Conservation (phyloP, 64 coral and sea anemone species). For the Pocillopora damicornis region DNA sequence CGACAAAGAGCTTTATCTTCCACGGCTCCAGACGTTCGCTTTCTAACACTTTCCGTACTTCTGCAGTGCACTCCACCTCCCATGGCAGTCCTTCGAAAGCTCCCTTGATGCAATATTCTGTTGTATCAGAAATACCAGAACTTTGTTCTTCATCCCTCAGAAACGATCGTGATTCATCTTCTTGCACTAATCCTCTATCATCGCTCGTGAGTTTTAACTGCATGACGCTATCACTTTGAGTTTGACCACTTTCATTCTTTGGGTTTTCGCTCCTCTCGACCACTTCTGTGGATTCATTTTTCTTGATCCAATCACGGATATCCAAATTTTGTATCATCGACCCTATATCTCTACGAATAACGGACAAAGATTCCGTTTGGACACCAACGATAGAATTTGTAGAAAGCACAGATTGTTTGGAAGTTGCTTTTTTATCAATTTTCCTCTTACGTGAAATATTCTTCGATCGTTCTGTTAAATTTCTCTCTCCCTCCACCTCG, state of each 20-base stretch:
- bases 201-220: neutral
- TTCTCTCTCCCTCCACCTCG: neutral
- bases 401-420: neutral
- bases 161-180: neutral
- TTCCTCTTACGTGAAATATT: neutral
- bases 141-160: neutral
- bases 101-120: neutral
- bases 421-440: neutral
- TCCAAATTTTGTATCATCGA: neutral
- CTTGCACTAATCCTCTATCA: neutral
- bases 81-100: slow-evolving; percentile 51
- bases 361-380: neutral
- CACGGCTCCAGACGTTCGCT: neutral
- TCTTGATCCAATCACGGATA: neutral
- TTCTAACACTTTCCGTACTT: slow-evolving; percentile 34
- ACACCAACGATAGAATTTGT: neutral
- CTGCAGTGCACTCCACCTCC: slow-evolving; percentile 58
- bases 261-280: neutral
- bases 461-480: neutral
- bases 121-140: neutral
- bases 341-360: neutral
- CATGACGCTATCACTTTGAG: neutral
- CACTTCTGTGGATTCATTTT: neutral
- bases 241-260: neutral
- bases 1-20: slow-evolving; percentile 12